Base-by-base conservation (phyloP, 2,888 invertebrate species). In the Gordius sp. region DNA sequence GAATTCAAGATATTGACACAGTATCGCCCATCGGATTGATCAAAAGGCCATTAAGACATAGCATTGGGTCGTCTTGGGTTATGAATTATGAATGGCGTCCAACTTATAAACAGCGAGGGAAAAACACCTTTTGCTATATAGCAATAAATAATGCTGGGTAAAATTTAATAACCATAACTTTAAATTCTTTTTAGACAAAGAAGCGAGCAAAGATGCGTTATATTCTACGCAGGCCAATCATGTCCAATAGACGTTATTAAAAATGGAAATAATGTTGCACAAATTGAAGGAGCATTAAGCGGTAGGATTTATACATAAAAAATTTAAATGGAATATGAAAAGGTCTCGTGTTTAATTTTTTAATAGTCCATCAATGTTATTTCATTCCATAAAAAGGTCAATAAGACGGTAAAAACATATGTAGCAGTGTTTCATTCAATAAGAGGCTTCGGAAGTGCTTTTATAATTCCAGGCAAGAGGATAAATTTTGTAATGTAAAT, bases 71-170 rank as follows among this genome's bases (percentile, higher is more conserved):
- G 2, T 26, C 26, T 2, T 54, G 55, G 55, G 55, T 54, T 8
- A 54, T 54, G 55, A 54, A 54, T 54, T 54, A 27, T 23, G 27
- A 26, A 27, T 54, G 55, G 55, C 4, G 8, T 8, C 55, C 55
- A 4, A 54, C 8, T 16, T 27, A 16, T 4, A 27, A 13, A 16
- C 27, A 54, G 20, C 25, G 8, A 8, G 55, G 55, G 28, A 54
- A 27, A 20, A 24, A 54, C 27, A 16, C 16, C 25, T 54, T 54
- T 27, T 54, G 55, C 23, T 54, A 26, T 20, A 26, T 27, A 8
- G 26, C 55, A 13, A 54, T 54, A 4, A 54, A 54, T 54, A 28
- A 54, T 54, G 26, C 28, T 8, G 55, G 55, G 55, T 54, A 54
- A 16, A 47, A 47, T 47, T 47, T 8, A 4, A 33, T 33, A 33